Evolutionary conservation across 2,797 vertebrate species (phyloP).

Genomic region (Tadarida brasiliensis): DNA sequence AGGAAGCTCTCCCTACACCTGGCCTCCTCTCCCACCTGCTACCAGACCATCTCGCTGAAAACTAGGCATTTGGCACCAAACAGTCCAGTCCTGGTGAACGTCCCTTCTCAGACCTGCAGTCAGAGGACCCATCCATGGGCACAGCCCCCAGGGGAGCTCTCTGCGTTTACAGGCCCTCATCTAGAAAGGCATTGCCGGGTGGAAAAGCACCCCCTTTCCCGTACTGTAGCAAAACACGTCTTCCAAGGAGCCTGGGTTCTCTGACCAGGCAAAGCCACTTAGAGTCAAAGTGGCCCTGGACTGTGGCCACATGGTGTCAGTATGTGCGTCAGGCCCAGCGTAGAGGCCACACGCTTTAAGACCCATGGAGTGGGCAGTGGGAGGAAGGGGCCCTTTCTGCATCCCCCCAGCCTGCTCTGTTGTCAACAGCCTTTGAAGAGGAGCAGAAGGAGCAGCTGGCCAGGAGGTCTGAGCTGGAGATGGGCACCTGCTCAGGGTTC

Average conservation of each 20-base stretch:
- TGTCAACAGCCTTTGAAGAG: not conserved
- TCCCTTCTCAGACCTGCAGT: not conserved
- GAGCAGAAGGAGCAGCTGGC: not conserved
- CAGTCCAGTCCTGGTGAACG: rapidly evolving
- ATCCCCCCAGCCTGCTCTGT: not conserved
- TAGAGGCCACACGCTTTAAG: rapidly evolving
- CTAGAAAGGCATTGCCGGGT: not conserved
- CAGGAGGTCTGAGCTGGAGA: not conserved
- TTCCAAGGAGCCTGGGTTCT: not conserved
- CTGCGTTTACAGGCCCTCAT: not conserved
- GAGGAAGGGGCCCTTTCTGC: not conserved
- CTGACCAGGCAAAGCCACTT: not conserved
- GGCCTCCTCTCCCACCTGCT: not conserved
- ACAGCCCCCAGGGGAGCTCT: not conserved
- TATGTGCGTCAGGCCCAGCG: rapidly evolving
- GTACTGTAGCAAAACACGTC: not conserved
- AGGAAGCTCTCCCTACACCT: not conserved
- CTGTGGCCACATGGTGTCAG: rapidly evolving
- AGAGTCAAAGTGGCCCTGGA: not conserved
- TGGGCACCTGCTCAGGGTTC: rapidly evolving
- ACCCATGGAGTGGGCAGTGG: not conserved
- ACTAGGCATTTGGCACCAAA: not conserved
- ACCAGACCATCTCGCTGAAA: not conserved
- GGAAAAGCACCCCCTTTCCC: not conserved
- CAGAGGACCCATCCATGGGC: rapidly evolving